Conservation (phyloP, 1,140 invertebrate species). For the Aphaenogaster ashmeadi region DNA sequence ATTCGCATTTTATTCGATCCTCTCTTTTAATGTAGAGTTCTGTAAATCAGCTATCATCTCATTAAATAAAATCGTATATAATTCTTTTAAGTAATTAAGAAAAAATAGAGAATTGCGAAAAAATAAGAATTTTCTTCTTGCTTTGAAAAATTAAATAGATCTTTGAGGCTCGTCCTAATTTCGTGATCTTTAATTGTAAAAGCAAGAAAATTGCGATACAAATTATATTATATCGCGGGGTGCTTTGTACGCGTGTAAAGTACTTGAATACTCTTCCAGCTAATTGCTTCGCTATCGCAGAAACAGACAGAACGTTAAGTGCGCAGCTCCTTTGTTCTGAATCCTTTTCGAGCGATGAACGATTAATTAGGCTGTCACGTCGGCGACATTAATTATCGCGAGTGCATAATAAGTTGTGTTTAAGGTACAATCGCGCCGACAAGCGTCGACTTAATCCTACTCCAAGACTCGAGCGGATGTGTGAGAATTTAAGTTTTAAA, state of each 20-base stretch:
- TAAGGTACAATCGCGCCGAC: slow-evolving; percentile 45
- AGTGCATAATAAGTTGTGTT: slow-evolving; percentile 51
- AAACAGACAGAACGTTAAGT: slow-evolving; percentile 48
- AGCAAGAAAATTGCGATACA: slow-evolving; percentile 24
- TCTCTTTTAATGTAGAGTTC: not conserved
- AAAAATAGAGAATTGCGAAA: not conserved
- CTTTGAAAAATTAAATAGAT: slow-evolving; percentile 1
- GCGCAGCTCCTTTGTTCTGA: slow-evolving; percentile 39
- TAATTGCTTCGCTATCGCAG: slow-evolving; percentile 36
- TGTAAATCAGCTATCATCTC: not conserved
- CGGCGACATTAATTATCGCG: slow-evolving; percentile 56
- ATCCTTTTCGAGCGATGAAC: slow-evolving; percentile 55
- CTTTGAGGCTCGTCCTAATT: not conserved
- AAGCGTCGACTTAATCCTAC: slow-evolving; percentile 41
- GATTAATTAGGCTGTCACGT: slow-evolving; percentile 57
- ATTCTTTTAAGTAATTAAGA: not conserved
- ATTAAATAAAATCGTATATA: not conserved
- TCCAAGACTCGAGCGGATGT: not conserved
- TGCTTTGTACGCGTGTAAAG: slow-evolving; percentile 7
- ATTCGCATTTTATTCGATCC: not conserved
- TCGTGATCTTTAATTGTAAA: not conserved
- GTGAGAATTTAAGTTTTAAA: slow-evolving; percentile 19
- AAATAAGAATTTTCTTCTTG: not conserved
- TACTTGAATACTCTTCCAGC: not conserved
- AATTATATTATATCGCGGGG: not conserved